Base-by-base conservation (phyloP, 30 jellyfish, hydroid and myxozoan species). In the Aurelia sp. region DNA sequence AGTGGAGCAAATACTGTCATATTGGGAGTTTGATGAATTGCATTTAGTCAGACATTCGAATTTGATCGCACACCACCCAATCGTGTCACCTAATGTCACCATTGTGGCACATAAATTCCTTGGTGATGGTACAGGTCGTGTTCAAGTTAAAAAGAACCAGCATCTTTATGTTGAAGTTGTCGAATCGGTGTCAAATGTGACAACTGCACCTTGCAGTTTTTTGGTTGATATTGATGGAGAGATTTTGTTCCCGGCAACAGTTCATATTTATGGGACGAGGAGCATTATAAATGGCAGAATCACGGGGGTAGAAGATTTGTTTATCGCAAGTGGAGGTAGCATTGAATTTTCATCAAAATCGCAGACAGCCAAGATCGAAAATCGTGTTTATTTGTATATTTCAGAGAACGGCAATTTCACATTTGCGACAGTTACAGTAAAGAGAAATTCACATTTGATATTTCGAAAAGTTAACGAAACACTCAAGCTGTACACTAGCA, bases 161-260 rank as follows among this genome's bases (percentile, higher is more conserved):
- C 78, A 31, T 50, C 72, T 85, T 61, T 85, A 62, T 62, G 94
- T 85, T 41, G 94, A 85, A 75, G 94, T 85, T 5, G 88, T 85
- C 9, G 94, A 85, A 35, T 85, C 94, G 18, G 84, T 75, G 44
- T 65, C 88, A 12, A 85, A 85, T 67, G 82, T 35, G 48, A 85
- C 94, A 60, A 85, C 94, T n/a, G 94, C 94, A 17, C 94, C 94
- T 12, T 85, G 94, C 27, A 85, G 94, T 52, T 85, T 72, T 64
- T 57, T 73, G 53, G 88, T 85, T 15, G 94, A 75, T 30, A n/a
- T 44, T 12, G 84, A 82, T 5, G 94, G 86, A 59, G 94, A 85
- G 68, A 75, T 85, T 13, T 47, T 85, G 70, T 85, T 85, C 74
- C 94, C 94, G 7, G 61, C 88, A 0, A 67, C 82, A 8, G 94